These are phyloP conservation scores for Dynastes maya DNA, from an alignment of 2,888 invertebrate species.

Conservation along the genomic window DNA sequence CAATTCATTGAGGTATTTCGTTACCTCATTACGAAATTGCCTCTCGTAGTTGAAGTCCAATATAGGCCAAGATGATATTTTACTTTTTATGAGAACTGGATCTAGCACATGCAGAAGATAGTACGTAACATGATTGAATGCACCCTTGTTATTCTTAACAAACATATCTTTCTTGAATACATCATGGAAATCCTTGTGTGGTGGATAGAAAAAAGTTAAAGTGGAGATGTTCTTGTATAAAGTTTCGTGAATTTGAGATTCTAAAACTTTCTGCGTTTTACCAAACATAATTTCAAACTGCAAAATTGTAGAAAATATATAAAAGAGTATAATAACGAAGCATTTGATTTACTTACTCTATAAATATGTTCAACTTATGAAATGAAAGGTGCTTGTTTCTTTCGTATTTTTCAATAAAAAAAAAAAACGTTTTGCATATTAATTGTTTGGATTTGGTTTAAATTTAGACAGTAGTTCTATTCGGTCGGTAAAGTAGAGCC, in stretches of 20 bases:
- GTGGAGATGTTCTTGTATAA: constrained; percentile 63
- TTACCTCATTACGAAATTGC: constrained; percentile 64
- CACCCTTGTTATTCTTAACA: constrained; percentile 66
- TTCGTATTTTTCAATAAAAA: too few species aligned
- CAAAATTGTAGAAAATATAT: not conserved
- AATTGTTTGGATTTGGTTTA: not conserved
- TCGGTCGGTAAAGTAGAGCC: not conserved
- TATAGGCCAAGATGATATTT: constrained; percentile 63
- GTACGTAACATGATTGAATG: constrained; percentile 65
- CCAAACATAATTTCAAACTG: constrained; percentile 48
- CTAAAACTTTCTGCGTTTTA: constrained; percentile 58
- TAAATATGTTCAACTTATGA: too few species aligned
- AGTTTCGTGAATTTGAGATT: constrained; percentile 61
- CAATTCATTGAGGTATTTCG: constrained; percentile 64
- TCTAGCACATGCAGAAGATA: constrained; percentile 65
- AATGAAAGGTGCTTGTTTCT: too few species aligned
- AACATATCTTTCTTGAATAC: constrained; percentile 67
- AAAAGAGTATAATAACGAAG: not conserved
- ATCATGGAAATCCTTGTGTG: constrained; percentile 61
- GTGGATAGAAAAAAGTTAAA: constrained; percentile 61
- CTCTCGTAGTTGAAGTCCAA: constrained; percentile 62
- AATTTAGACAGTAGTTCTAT: not conserved
- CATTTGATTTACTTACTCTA: too few species aligned
- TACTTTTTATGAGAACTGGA: constrained; percentile 62
- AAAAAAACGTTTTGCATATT: too few species aligned